Base-by-base conservation (phyloP, 2,888 invertebrate genomes). In the Megastigmus dorsalis region DNA sequence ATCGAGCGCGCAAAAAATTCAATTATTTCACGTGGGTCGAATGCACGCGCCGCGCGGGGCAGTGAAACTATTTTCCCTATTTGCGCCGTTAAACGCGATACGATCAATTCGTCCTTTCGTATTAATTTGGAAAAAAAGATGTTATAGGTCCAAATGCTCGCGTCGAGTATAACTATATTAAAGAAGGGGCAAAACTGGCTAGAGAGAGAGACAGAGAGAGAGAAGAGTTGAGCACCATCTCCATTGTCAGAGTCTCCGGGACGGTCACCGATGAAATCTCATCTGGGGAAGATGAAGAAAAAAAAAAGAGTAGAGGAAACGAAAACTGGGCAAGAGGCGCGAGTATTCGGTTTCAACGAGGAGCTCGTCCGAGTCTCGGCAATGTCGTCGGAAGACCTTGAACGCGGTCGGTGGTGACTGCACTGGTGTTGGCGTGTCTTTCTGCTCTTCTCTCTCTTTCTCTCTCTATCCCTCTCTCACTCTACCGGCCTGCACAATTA, bases 301-400 rank as follows among this genome's bases (percentile, higher is more conserved):
- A 50, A 50, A 30, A 20, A 28, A 63, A 15, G 26, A 65, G 18
- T 15, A 59, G 6, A 13, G 41, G 41, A 57, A 50, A 20, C 7
- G 45, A 55, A 41, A 10, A n/a, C n/a, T n/a, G n/a, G n/a, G n/a
- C n/a, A n/a, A 2, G 54, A 54, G n/a, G 65, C 33, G 30, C 41
- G 55, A 55, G 63, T 57, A 57, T 71, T 71, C 43, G 70, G 70
- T 71, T 71, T 63, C 70, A 45, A 30, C 33, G 48, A n/a, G 45
- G n/a, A 18, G 15, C n/a, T 15, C 18, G 30, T n/a, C n/a, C n/a
- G n/a, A n/a, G n/a, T n/a, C n/a, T n/a, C 30, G 33, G 38, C 36
- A 38, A 43, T 28, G 57, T 50, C 38, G 54, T 18, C 50, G 20
- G 38, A 38, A 52, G 52, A 60, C 60, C 52, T 69, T 52, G 69